Conservation (phyloP, 92 coral and sea anemone species). For the Epizoanthus stellaris region DNA sequence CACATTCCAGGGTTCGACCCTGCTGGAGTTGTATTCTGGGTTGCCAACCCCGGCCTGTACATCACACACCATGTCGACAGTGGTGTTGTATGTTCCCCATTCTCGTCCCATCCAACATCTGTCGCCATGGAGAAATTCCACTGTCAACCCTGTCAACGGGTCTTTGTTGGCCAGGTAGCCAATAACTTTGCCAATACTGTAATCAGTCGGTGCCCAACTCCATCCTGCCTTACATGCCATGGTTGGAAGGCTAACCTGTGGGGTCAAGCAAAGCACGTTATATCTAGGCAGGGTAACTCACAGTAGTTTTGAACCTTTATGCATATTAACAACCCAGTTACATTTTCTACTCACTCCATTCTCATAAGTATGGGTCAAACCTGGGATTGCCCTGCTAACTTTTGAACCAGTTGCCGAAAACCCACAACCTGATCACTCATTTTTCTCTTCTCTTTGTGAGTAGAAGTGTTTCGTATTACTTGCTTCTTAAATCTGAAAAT, state of each 20-base stretch:
- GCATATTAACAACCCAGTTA: too few relatives aligned
- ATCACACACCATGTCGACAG: conserved; percentile 76
- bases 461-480: too few relatives aligned
- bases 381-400: too few relatives aligned
- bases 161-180: conserved; percentile 71
- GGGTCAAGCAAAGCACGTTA: not conserved
- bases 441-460: too few relatives aligned
- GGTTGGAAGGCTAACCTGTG: conserved; percentile 59
- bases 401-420: too few relatives aligned
- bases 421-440: too few relatives aligned
- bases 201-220: conserved; percentile 54
- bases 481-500: too few relatives aligned
- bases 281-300: too few relatives aligned
- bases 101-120: conserved; percentile 36
- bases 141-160: conserved; percentile 68
- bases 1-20: not conserved
- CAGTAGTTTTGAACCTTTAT: too few relatives aligned
- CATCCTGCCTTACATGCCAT: conserved; percentile 81
- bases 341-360: too few relatives aligned
- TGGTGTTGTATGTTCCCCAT: conserved; percentile 37
- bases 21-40: conserved; percentile 76
- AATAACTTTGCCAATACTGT: conserved; percentile 71
- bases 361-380: too few relatives aligned
- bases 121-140: conserved; percentile 76
- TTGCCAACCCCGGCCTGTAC: conserved; percentile 76